Conservation (phyloP, 2,113 vertebrate genomes). For the Axis porcinus region DNA sequence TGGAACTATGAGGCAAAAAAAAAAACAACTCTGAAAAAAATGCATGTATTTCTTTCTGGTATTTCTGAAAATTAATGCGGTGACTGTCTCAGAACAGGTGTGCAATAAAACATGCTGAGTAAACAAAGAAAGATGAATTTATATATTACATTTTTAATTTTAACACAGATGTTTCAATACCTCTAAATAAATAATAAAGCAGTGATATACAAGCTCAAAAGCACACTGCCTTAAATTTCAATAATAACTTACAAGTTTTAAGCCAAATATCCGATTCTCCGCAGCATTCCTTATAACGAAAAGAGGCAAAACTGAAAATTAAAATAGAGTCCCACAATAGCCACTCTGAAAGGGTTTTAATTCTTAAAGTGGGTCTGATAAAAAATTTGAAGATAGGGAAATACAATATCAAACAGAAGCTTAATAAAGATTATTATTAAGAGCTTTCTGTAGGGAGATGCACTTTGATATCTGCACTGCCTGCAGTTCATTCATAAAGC, state of each 20-base stretch:
- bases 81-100: background rate
- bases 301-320: background rate
- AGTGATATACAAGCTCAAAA: background rate
- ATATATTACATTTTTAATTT: conserved; percentile 37
- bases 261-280: background rate
- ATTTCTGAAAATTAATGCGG: background rate
- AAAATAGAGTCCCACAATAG: background rate
- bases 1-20: background rate
- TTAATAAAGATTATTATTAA: background rate
- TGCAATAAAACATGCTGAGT: background rate
- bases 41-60: background rate
- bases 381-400: background rate
- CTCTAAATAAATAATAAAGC: conserved; percentile 2
- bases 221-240: background rate
- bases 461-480: background rate
- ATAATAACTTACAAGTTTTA: background rate
- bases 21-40: background rate
- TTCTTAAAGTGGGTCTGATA: conserved; percentile 29
- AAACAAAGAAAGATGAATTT: conserved; percentile 28
- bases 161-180: background rate
- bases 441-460: background rate
- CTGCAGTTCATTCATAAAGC: background rate
- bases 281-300: background rate
- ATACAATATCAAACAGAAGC: background rate
- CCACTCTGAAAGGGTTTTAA: background rate